Base-by-base conservation (phyloP, 1,140 invertebrate species). In the Aphaenogaster ashmeadi region DNA sequence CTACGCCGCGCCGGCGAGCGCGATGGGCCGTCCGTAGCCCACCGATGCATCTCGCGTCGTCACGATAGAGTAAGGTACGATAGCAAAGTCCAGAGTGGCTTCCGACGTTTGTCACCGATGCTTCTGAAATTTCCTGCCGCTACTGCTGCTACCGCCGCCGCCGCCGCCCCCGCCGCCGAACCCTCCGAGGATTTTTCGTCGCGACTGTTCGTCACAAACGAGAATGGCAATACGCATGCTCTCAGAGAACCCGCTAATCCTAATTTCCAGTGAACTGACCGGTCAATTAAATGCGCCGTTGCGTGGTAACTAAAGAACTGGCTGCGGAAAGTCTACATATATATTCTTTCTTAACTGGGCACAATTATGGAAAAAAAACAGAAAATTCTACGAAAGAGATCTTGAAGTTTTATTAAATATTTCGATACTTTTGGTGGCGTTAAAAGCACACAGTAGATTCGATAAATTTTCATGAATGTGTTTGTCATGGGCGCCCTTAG, bases 91-190 rank as follows among this genome's bases (percentile, higher is more conserved):
- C 62, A 36, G 78, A 66, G 41, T 71, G 54, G 41, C 52, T 74
- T 75, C 69, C 54, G 80, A 84, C 80, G 41, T 84, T 74, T 60
- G 80, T 84, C 80, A 74, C 21, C 36, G 69, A 74, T 60, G 69
- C 38, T 21, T 36, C 69, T 36, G 41, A 27, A 74, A 84, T 74
- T 74, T 75, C 72, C 71, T 75, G 69, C 69, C 3, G 15, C 54
- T 9, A 2, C 50, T 18, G 6, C 64, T 21, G 41, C 18, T 44
- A 27, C 11, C 50, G 33, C 9, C n/a, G 64, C 15, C 8, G 64
- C 36, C 21, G 74, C 11, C 50, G 33, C 9, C n/a, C 38, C 15
- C 8, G 64, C 36, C 21, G 74, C 38, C 36, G n/a, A 41, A 74
- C 47, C 36, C 58, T 8, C 1, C 69, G 67, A 83, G 33, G 2